Conservation (phyloP, 2,797 vertebrate genomes). For the Furcifer pardalis region DNA sequence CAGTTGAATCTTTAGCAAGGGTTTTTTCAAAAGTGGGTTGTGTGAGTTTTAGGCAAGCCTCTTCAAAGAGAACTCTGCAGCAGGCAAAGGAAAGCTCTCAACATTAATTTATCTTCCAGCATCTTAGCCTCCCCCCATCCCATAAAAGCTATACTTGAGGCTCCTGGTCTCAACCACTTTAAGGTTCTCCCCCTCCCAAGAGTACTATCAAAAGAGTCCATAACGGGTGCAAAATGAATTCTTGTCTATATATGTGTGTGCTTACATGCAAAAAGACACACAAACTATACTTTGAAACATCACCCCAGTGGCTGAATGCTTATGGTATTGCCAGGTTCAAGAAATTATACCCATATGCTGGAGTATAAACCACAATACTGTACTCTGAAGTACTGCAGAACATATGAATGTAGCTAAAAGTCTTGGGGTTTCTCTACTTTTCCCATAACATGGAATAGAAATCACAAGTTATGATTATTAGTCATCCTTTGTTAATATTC, state of each 20-base stretch:
- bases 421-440: neutral
- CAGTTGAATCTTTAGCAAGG: neutral
- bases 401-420: neutral
- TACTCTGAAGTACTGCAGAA: neutral
- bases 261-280: neutral
- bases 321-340: neutral
- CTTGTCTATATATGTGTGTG: neutral
- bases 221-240: neutral
- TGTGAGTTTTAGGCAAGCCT: neutral
- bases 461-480: conserved; percentile 3
- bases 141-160: neutral
- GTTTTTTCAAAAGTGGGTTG: conserved; percentile 15
- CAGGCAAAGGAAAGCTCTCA: neutral
- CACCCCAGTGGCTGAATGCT: neutral
- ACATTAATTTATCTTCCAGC: neutral
- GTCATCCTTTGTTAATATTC: neutral
- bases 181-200: no score
- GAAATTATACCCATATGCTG: neutral
- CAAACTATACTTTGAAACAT: neutral
- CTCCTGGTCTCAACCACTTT: neutral
- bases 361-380: neutral
- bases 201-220: neutral
- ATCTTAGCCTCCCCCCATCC: neutral
- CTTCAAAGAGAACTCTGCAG: neutral
- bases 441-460: neutral